Base-by-base conservation (phyloP, 2,888 invertebrate genomes). In the Plemyria rubiginata region DNA sequence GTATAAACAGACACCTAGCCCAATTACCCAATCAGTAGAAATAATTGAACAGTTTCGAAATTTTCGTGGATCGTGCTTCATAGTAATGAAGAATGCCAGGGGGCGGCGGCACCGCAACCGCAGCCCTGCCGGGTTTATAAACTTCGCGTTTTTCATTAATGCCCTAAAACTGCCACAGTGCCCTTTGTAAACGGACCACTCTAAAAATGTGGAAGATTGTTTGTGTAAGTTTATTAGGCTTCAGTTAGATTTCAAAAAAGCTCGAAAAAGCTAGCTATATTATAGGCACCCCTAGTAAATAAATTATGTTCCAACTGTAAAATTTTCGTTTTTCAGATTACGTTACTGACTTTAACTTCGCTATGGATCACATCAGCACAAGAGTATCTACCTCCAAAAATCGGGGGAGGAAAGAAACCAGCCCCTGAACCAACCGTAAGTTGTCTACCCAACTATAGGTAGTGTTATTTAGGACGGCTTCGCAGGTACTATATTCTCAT, bases 301-400 rank as follows among this genome's bases (percentile, higher is more conserved):
- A 22, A 22, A 22, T 22, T 22, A 22, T 32, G 6, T 43, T 8
- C 9, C 16, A 13, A 29, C 38, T 7, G 32, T 50, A 4, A 50
- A 22, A 16, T 16, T 32, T 55, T 22, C 22, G 53, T 60, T 67
- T 79, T 76, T 38, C 73, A 88, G 89, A 71, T 87, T 55, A 75
- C 83, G 48, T 67, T 85, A 54, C 57, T 88, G 65, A 75, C 81
- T 48, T 85, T 86, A 80, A 77, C 85, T 78, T 86, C 87, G 72
- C 80, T 86, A 75, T 86, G 82, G 86, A 83, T 82, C 70, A 75
- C 75, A 32, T 72, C 79, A 12, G 85, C 93, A 74, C 85, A 94
- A 65, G 93, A 91, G 64, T 94, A 94, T 74, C 84, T 94, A 58
- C 94, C 94, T 22, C 94, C 94, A 0, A 92, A 88, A 70, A 84